Base-by-base conservation (phyloP, 2,888 invertebrate species). In the Belgica antarctica region DNA sequence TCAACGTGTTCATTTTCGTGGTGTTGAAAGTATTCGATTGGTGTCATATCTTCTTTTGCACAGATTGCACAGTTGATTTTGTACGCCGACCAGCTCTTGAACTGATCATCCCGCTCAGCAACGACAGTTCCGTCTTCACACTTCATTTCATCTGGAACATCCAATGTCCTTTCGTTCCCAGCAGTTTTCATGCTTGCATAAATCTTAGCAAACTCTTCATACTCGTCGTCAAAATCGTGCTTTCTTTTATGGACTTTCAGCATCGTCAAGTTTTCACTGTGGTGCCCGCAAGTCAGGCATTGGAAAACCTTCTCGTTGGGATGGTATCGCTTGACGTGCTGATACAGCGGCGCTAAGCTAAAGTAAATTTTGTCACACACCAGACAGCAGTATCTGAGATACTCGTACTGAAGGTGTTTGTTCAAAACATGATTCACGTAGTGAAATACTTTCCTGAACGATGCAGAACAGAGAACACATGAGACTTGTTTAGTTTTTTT, bases 1-100 rank as follows among this genome's bases (percentile, higher is more conserved):
- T 59, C 59, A 4, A 27, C n/a, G 12, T 59, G 59, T 4, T 12
- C 17, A 15, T 59, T 59, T 19, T 59, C 27, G n/a, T 59, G 59
- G 15, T 59, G 59, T 7, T 4, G 5, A 24, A 12, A 12, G 19
- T 27, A 59, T 1, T 59, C 27, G 25, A 59, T 59, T 15, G 59
- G 59, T 27, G 27, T 59, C 25, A 59, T 12, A 15, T 12, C 22
- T 52, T 52, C n/a, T 22, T 4, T 4, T n/a, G 4, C 15, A 59
- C 59, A 59, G 2, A 27, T 4, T 1, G 4, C 2, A 27, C 59
- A 59, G 1, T 27, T 59, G 4, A 59, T 27, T 1, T 15, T 24
- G 7, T 27, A 27, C 4, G 25, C 59, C 7, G 25, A 27, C 59
- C 59, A 59, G 3, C 22, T 22, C 15, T 17, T 12, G 12, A 27